phyloP scores from a whole-genome alignment of 1,140 invertebrate genomes.

The Callitettix versicolor region DNA sequence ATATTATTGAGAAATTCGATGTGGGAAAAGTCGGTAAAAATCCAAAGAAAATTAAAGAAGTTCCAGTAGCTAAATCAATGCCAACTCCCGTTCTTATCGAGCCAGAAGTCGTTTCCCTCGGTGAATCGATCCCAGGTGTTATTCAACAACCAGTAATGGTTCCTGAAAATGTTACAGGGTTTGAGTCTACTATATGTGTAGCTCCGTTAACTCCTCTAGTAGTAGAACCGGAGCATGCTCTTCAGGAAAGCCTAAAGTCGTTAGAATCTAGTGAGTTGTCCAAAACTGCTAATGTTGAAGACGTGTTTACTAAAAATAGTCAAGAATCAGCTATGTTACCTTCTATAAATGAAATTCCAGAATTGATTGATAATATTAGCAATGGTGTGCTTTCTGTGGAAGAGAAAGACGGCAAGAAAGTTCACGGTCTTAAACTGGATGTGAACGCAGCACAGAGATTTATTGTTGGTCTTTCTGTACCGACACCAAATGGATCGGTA shows the following conservation, averaged over 20 bases:
- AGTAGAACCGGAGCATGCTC: slow-evolving; percentile 36
- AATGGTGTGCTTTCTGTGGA: slow-evolving; percentile 40
- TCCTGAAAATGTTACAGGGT: slow-evolving; percentile 41
- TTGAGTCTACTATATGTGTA: slow-evolving; percentile 49
- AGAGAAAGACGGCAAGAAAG: slow-evolving; percentile 39
- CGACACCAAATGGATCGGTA: slow-evolving; percentile 29
- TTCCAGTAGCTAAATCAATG: slow-evolving; percentile 33
- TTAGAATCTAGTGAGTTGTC: slow-evolving; percentile 41
- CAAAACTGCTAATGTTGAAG: slow-evolving; percentile 44
- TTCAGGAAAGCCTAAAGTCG: slow-evolving; percentile 32
- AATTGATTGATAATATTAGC: slow-evolving; percentile 48
- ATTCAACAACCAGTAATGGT: slow-evolving; percentile 34
- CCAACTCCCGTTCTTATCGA: slow-evolving; percentile 40
- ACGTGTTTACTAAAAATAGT: slow-evolving; percentile 40
- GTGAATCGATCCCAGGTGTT: slow-evolving; percentile 27
- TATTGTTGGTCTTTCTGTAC: slow-evolving; percentile 39
- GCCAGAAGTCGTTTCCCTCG: slow-evolving; percentile 36
- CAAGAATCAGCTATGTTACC: slow-evolving; percentile 43
- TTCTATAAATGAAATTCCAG: slow-evolving; percentile 47
- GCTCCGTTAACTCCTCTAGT: slow-evolving; percentile 46
- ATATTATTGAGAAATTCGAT: too few relatives aligned
- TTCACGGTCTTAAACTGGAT: slow-evolving; percentile 51
- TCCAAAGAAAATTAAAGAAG: not conserved
- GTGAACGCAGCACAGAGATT: slow-evolving; percentile 45
- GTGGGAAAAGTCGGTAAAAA: too few relatives aligned